phyloP scores from a whole-genome alignment of 2,113 vertebrate genomes.

The Malurus alboscapulatus region DNA sequence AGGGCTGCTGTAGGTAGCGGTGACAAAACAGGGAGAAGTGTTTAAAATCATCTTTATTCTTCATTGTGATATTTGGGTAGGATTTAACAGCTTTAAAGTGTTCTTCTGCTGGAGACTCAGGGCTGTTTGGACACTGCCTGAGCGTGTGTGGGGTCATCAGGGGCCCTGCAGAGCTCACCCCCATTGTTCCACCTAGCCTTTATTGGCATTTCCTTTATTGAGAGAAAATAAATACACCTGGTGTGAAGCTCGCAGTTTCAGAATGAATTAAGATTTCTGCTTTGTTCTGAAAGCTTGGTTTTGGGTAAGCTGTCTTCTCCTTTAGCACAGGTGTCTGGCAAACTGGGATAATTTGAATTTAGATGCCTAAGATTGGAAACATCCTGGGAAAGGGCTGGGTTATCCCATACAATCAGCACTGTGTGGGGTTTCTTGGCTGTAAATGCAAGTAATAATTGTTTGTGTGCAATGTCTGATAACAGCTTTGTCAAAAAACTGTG shows the following conservation, averaged over 20 bases:
- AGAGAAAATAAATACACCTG: neutral
- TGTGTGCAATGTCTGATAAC: neutral
- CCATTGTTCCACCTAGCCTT: neutral
- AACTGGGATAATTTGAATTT: neutral
- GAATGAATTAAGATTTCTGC: neutral
- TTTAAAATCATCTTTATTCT: neutral
- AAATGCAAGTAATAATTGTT: neutral
- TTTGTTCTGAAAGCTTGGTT: neutral
- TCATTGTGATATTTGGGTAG: accelerated
- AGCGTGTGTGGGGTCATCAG: neutral
- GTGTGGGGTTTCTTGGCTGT: neutral
- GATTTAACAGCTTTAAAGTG: neutral
- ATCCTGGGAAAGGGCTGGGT: neutral
- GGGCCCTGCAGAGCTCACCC: neutral
- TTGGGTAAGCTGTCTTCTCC: neutral
- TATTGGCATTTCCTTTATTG: neutral
- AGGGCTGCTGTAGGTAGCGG: neutral
- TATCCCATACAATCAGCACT: neutral
- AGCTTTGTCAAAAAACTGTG: neutral
- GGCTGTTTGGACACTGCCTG: neutral
- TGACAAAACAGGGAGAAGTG: neutral
- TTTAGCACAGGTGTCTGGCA: neutral
- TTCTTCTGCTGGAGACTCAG: neutral
- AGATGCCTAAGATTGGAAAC: neutral
- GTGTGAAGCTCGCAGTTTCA: neutral